phyloP scores from a whole-genome alignment of 2,888 invertebrate genomes.

The Andrena chrysosceles region DNA sequence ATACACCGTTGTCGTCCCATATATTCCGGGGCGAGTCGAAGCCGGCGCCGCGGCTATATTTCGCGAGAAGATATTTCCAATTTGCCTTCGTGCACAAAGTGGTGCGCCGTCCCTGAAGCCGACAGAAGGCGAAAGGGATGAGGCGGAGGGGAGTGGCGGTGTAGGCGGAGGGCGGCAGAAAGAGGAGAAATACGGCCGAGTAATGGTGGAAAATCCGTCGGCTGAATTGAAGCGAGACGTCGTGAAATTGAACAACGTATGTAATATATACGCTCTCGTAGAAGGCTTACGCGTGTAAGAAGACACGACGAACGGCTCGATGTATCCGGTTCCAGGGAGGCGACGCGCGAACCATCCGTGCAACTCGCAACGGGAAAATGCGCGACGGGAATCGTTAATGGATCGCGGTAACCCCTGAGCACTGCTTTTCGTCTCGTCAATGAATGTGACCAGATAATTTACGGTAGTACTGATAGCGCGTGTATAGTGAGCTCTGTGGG shows the following conservation, averaged over 20 bases:
- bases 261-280: constrained; percentile 77
- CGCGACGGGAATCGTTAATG: constrained; percentile 47
- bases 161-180: constrained; percentile 55
- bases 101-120: constrained; percentile 73
- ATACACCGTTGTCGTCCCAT: constrained; percentile 78
- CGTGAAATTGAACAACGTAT: constrained; percentile 84
- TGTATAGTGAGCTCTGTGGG: too few species aligned
- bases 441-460: background rate
- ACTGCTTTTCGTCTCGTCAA: background rate
- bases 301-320: constrained; percentile 44
- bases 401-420: constrained; percentile 9
- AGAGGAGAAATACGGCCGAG: constrained; percentile 73
- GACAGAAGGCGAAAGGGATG: constrained; percentile 34
- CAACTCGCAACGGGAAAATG: constrained; percentile 18
- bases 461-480: background rate
- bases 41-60: constrained; percentile 70
- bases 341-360: constrained; percentile 16
- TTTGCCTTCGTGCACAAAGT: constrained; percentile 83
- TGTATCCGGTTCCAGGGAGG: constrained; percentile 43
- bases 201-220: constrained; percentile 83
- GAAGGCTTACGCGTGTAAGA: constrained; percentile 64
- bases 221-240: constrained; percentile 83
- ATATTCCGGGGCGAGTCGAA: constrained; percentile 75
- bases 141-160: constrained; percentile 49
- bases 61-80: constrained; percentile 83